Percentiles rank a stretch among this genome's conserved stretches.
Evolutionary conservation across 2,797 vertebrate species (phyloP).

Genomic region (Ptychobarbus kaznakovi): DNA sequence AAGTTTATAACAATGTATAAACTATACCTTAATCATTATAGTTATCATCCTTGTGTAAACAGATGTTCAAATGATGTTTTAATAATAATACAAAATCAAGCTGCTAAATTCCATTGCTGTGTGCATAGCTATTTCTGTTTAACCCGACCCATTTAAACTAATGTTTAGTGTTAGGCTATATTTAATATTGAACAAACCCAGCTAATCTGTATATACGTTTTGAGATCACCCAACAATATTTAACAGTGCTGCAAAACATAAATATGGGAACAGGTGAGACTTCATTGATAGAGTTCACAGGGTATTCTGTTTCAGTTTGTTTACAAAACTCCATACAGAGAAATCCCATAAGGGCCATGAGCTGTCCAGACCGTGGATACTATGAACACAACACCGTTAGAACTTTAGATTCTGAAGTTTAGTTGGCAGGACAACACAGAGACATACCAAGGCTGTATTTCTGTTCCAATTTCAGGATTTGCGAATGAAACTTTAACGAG

Average conservation of each 20-base stretch:
- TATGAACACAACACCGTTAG: constrained; percentile 39
- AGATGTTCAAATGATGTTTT: not conserved
- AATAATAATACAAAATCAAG: not conserved
- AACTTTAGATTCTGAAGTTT: constrained; percentile 54
- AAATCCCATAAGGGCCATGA: constrained; percentile 37
- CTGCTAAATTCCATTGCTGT: not conserved
- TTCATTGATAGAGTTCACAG: constrained; percentile 39
- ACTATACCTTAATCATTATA: not conserved
- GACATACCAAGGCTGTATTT: constrained; percentile 29
- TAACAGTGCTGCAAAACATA: not conserved
- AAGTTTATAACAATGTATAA: not conserved
- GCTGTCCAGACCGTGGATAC: constrained; percentile 30
- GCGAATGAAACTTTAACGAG: constrained; percentile 49
- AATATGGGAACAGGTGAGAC: not conserved
- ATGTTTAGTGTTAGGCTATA: not conserved
- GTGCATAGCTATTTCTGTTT: not conserved
- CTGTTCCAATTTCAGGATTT: constrained; percentile 41
- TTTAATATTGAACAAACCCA: not conserved
- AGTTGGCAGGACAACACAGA: constrained; percentile 45
- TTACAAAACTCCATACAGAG: constrained; percentile 53
- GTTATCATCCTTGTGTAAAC: not conserved
- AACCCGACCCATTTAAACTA: not conserved
- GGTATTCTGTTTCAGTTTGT: constrained; percentile 50
- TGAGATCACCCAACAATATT: not conserved
- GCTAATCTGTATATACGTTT: not conserved